These are phyloP conservation scores for Eupleurogrammus muticus DNA, from an alignment of 2,797 vertebrate genomes.

Conservation along the genomic window DNA sequence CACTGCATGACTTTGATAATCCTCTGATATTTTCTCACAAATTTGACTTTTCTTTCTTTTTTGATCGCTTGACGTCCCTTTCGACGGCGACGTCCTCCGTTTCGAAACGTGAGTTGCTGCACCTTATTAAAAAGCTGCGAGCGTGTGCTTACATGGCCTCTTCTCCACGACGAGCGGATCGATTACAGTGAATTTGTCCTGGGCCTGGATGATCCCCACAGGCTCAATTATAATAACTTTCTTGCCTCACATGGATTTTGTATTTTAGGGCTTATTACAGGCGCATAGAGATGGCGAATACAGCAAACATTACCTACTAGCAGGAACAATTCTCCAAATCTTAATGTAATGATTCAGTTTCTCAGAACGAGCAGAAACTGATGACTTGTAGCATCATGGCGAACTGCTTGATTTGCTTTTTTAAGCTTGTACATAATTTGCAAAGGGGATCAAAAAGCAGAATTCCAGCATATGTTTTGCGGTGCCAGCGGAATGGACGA, in stretches of 20 bases:
- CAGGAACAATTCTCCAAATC: neutral
- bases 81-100: too few species aligned
- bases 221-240: neutral
- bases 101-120: neutral
- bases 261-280: neutral
- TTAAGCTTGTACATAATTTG: constrained; percentile 8
- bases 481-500: neutral
- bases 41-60: too few species aligned
- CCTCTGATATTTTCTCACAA: neutral
- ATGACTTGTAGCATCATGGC: constrained; percentile 17
- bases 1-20: neutral
- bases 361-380: constrained; percentile 21
- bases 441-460: constrained; percentile 3
- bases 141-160: too few species aligned
- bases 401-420: constrained; percentile 14
- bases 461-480: neutral
- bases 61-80: too few species aligned
- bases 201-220: neutral
- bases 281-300: neutral
- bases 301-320: neutral
- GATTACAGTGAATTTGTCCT: neutral
- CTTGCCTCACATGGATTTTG: neutral
- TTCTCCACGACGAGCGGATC: neutral
- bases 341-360: too few species aligned
- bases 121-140: neutral